Evolutionary conservation across 2,113 vertebrate species (phyloP).

Genomic region (Alectura lathami): DNA sequence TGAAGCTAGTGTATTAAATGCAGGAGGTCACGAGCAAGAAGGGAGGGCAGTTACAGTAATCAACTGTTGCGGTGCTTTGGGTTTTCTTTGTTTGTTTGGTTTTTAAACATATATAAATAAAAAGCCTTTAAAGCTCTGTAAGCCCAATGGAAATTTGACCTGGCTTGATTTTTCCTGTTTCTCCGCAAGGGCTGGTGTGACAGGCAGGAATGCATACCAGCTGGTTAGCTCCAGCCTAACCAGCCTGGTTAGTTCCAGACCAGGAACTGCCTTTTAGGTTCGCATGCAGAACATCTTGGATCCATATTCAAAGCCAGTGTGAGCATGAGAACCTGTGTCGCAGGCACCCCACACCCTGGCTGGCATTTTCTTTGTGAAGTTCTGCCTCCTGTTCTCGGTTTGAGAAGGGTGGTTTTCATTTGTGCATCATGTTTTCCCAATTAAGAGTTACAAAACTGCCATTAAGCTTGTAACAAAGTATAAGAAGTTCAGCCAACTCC

Average conservation of each 20-base stretch:
- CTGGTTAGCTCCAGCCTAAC: neutral
- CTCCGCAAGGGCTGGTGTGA: neutral
- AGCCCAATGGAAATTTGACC: neutral
- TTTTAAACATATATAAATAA: neutral
- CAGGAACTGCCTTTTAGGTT: neutral
- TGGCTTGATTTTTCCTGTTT: neutral
- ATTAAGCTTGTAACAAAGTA: neutral
- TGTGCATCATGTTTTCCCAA: conserved; percentile 17
- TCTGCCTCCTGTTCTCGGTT: neutral
- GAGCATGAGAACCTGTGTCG: neutral
- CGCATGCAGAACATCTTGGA: neutral
- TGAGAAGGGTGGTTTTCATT: neutral
- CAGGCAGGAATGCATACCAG: neutral
- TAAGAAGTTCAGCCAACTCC: conserved; percentile 29
- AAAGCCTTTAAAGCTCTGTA: neutral
- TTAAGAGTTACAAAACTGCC: conserved; percentile 48
- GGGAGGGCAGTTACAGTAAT: neutral
- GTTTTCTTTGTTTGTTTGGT: too few species aligned
- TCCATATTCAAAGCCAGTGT: neutral
- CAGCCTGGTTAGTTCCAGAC: too few species aligned
- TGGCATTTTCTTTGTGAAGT: neutral
- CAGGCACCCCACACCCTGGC: neutral
- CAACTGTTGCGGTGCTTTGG: neutral
- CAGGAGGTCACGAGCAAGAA: neutral
- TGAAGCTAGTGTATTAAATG: neutral